These are phyloP conservation scores for Huso huso DNA, from an alignment of 2,797 vertebrate species.

Conservation along the genomic window DNA sequence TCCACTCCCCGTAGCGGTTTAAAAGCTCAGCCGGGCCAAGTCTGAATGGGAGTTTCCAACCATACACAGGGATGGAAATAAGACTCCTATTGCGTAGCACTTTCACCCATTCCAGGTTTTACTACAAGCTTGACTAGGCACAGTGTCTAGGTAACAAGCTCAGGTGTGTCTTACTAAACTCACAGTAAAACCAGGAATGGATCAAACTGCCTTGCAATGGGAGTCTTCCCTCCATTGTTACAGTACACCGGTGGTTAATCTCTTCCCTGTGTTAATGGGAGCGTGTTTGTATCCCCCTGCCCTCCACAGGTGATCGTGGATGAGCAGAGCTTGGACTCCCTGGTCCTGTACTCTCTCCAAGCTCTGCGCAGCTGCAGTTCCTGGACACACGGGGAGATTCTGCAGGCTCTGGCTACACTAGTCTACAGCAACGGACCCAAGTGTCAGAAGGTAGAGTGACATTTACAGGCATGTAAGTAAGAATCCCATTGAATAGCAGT, in stretches of 20 bases:
- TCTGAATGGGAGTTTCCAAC: too few relatives aligned
- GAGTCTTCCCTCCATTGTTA: not conserved
- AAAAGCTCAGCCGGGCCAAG: too few relatives aligned
- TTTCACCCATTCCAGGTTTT: too few relatives aligned
- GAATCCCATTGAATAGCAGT: not conserved
- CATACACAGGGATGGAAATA: too few relatives aligned
- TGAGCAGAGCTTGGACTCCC: constrained; percentile 68
- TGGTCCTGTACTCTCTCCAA: constrained; percentile 68
- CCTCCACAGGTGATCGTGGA: constrained; percentile 75
- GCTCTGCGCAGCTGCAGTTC: constrained; percentile 74
- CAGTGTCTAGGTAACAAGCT: too few relatives aligned
- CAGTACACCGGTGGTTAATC: too few relatives aligned
- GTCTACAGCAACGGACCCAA: constrained; percentile 84
- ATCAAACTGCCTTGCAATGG: not conserved
- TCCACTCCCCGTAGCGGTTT: too few relatives aligned
- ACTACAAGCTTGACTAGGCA: too few relatives aligned
- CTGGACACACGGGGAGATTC: constrained; percentile 84
- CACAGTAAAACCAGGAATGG: not conserved
- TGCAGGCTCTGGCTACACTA: constrained; percentile 81
- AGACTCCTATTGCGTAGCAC: too few relatives aligned
- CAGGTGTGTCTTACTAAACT: too few relatives aligned
- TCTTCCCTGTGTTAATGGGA: too few relatives aligned
- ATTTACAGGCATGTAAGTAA: too few relatives aligned
- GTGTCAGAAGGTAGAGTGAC: constrained; percentile 71
- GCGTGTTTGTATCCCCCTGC: not conserved